Percentiles rank a stretch among this genome's conserved stretches.
Conservation (phyloP, 2,113 vertebrate genomes). For the Copsychus sechellarum region DNA sequence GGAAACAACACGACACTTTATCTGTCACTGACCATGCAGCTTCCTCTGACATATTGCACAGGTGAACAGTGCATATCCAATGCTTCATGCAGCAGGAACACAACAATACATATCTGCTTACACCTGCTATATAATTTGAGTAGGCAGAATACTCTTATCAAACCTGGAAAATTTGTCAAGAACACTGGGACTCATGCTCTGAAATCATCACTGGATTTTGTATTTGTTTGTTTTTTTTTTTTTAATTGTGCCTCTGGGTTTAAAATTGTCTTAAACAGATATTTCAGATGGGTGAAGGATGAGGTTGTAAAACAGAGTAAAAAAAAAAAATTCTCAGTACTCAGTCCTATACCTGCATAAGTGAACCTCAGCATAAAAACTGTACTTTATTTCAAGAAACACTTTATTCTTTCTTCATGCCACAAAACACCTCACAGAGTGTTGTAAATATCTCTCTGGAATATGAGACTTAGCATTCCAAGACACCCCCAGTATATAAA, state of each 20-base stretch:
- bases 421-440: neutral
- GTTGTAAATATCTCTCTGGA: neutral
- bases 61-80: neutral
- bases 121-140: conserved; percentile 18
- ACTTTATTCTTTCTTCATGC: neutral
- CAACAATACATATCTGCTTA: neutral
- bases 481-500: neutral
- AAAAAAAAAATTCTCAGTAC: neutral
- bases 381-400: neutral
- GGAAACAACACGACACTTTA: neutral
- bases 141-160: conserved; percentile 28
- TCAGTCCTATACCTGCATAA: neutral
- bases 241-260: neutral
- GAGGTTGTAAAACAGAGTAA: neutral
- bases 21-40: neutral
- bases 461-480: neutral
- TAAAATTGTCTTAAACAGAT: neutral
- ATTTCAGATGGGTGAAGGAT: neutral
- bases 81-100: neutral
- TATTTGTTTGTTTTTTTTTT: neutral
- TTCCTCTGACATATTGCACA: neutral
- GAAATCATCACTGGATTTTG: neutral
- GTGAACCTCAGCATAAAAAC: neutral
- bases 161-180: conserved; percentile 15
- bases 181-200: neutral